These are phyloP conservation scores for Rhincodon typus DNA, from an alignment of 2,797 vertebrate genomes.

Conservation along the genomic window DNA sequence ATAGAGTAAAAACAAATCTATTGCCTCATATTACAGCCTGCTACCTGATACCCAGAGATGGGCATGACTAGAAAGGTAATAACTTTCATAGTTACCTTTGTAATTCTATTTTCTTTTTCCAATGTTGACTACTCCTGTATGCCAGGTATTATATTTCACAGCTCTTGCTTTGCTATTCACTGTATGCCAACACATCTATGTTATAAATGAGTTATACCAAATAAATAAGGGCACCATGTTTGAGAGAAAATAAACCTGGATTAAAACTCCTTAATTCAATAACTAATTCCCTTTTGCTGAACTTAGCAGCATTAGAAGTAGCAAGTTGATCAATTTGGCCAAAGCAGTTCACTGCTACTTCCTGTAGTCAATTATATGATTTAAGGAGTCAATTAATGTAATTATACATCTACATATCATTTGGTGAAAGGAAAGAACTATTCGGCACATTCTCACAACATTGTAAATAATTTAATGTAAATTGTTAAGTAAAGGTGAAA, in stretches of 20 bases:
- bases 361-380: not conserved
- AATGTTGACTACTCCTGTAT: not conserved
- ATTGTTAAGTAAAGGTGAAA: not conserved
- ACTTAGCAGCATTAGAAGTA: not conserved
- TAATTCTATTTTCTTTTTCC: not conserved
- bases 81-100: not conserved
- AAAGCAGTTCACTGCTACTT: not conserved
- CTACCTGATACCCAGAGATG: not conserved
- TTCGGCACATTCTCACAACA: not conserved
- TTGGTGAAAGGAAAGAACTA: not conserved
- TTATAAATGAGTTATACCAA: not conserved
- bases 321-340: not conserved
- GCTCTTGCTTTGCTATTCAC: not conserved
- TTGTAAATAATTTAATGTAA: not conserved
- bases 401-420: not conserved
- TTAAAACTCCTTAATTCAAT: not conserved
- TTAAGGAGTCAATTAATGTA: not conserved
- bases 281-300: not conserved
- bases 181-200: not conserved
- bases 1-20: not conserved
- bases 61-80: not conserved
- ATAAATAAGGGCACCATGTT: not conserved
- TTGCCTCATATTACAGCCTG: not conserved
- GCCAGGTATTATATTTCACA: not conserved
- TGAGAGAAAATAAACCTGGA: not conserved